Evolutionary conservation across 2,113 vertebrate species (phyloP), one percentile per base, ranked within the genome.

Genomic region (Bettongia penicillata): DNA sequence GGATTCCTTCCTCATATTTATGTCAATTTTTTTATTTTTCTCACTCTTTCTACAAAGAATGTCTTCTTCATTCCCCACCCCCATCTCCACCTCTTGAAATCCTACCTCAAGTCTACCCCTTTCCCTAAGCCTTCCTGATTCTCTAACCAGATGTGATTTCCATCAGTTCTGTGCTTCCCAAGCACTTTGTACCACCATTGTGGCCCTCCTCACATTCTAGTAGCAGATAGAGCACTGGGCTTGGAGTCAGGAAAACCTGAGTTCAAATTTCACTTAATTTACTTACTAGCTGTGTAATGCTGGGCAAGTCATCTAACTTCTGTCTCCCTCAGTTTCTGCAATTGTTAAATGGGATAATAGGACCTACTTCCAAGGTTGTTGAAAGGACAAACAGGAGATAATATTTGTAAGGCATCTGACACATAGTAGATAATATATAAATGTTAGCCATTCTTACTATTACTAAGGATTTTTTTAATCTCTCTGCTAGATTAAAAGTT

Each of bases 21-120:
- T 90, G 93, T 95, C 25, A 51, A 93, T 89, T 52, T 89, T 52
- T 25, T 19, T 28, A 91, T 50, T 93, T 91, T 51, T 53, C 51
- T 94, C 57, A 50, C 77, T 93, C 53, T 25, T 84, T 84, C 68
- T 84, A 43, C 1, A 8, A 8, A 5, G n/a, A 84, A 43, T 23
- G 19, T 1, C 6, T 77, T 77, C 16, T 16, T 77, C 68, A 77
- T 1, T 0, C 19, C 37, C 68, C 16, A 77, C 68, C n/a, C 37
- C 68, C n/a, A 84, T 43, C 68, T 84, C 68, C 19, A 84, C 68
- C 37, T 84, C n/a, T 43, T 84, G 68, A 84, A 84, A 84, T 84
- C 7, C 19, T 84, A 84, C 68, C 68, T 43, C 68, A 84, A n/a
- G 37, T n/a, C n/a, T 22, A 7, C 68, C 16, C 68, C 37, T 84